These are phyloP conservation scores for Incurvaria masculella DNA, from an alignment of 2,888 invertebrate genomes.

Conservation along the genomic window DNA sequence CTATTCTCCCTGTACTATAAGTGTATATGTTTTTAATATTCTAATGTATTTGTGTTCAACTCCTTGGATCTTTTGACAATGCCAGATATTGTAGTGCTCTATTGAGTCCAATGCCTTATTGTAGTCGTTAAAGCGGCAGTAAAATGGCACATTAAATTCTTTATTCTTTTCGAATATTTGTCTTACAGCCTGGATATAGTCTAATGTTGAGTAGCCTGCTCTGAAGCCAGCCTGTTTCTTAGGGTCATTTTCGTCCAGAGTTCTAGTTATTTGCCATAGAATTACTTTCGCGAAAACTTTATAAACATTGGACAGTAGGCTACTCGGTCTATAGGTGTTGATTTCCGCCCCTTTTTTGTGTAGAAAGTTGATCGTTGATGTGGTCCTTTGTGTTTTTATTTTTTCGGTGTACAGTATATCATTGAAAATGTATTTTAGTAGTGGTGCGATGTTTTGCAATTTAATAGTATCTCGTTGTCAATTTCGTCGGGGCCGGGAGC, in stretches of 20 bases:
- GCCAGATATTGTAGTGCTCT: too few relatives aligned
- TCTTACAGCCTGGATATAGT: constrained; percentile 1
- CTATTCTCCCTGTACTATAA: too few relatives aligned
- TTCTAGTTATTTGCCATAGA: neutral
- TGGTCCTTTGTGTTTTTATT: constrained; percentile 7
- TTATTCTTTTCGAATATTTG: constrained; percentile 2
- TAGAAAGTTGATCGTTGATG: constrained; percentile 8
- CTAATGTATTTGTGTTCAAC: too few relatives aligned
- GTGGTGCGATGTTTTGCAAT: too few relatives aligned
- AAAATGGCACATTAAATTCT: too few relatives aligned
- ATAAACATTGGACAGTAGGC: constrained; percentile 5
- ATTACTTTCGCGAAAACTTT: constrained; percentile 2
- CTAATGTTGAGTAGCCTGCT: constrained; percentile 8
- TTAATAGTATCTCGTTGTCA: too few relatives aligned
- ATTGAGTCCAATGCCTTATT: too few relatives aligned
- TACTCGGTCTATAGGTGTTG: constrained; percentile 8
- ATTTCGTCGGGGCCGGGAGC: constrained; percentile 6
- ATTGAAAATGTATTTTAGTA: constrained; percentile 11
- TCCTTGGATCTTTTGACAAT: too few relatives aligned
- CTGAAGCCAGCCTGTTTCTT: too few relatives aligned
- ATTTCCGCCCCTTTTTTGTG: constrained; percentile 8
- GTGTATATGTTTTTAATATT: too few relatives aligned
- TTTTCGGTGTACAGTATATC: constrained; percentile 6
- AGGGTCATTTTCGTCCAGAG: constrained; percentile 11
- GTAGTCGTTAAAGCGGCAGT: too few relatives aligned